Conservation (phyloP, 1,140 invertebrate species). For the Cydia fagiglandana region DNA sequence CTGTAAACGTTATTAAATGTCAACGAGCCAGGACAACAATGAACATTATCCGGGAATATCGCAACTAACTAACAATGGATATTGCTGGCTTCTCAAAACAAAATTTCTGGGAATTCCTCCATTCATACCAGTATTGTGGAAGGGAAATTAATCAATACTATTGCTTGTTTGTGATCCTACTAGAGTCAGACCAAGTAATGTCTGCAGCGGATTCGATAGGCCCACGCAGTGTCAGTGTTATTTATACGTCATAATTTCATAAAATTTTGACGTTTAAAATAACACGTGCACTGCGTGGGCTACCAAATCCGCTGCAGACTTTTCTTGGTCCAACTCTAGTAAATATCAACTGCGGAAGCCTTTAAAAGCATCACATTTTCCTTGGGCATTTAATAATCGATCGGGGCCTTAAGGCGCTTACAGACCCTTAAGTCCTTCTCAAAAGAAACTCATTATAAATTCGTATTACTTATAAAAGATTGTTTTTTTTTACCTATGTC, state of each 20-base stretch:
- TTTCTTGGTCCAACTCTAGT: too few species aligned
- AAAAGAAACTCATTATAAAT: conserved; percentile 32
- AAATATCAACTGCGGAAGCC: conserved; percentile 1
- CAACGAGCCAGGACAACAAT: neutral
- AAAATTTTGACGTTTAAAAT: too few species aligned
- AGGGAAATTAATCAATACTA: neutral
- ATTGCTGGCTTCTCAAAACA: conserved; percentile 2
- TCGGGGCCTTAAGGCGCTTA: conserved; percentile 21
- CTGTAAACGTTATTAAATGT: neutral
- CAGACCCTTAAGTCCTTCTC: neutral
- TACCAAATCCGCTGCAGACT: too few species aligned
- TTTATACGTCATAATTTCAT: too few species aligned
- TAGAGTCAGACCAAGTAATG: too few species aligned
- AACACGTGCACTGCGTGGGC: too few species aligned
- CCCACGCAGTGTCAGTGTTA: too few species aligned
- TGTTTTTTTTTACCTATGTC: neutral
- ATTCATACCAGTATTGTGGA: neutral
- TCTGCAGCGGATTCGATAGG: too few species aligned
- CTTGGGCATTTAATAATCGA: conserved; percentile 17
- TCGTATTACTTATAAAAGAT: conserved; percentile 28
- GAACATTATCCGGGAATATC: neutral
- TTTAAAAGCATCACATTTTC: neutral
- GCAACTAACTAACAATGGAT: neutral
- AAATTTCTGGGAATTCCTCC: neutral
- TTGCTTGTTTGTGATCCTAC: too few species aligned